A percentile compares a stretch with the other conserved stretches of the same genome.
These are phyloP conservation scores for Euplexia lucipara DNA, from an alignment of 2,888 invertebrate genomes.

Conservation along the genomic window DNA sequence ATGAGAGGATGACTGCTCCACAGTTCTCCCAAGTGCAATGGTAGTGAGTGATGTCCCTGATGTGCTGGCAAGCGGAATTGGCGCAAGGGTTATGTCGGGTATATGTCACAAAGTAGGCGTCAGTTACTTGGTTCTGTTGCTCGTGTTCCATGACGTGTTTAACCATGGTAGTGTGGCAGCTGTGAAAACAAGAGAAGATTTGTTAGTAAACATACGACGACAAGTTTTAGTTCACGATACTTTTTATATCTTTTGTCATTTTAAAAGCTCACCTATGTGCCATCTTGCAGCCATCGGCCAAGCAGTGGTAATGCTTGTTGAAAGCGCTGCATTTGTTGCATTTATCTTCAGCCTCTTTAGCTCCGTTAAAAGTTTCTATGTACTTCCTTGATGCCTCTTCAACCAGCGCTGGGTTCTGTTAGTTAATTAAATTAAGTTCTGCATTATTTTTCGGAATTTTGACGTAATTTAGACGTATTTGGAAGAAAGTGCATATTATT, in stretches of 20 bases:
- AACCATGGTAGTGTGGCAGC: constrained; percentile 93
- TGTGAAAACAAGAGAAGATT: constrained; percentile 61
- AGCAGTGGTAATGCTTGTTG: constrained; percentile 97
- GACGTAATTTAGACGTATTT: background rate
- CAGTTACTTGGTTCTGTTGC: constrained; percentile 96
- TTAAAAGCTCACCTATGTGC: constrained; percentile 90
- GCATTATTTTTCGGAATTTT: background rate
- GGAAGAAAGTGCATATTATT: too few relatives aligned
- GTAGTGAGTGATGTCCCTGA: constrained; percentile 95
- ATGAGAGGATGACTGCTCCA: constrained; percentile 94
- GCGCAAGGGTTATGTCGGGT: constrained; percentile 92
- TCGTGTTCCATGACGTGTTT: constrained; percentile 97
- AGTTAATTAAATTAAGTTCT: constrained; percentile 21
- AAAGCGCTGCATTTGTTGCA: constrained; percentile 91
- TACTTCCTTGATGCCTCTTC: constrained; percentile 90
- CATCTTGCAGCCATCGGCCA: constrained; percentile 94
- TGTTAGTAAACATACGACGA: background rate
- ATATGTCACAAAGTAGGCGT: constrained; percentile 93
- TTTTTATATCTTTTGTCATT: too few relatives aligned
- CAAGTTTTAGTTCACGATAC: too few relatives aligned
- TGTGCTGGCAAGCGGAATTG: constrained; percentile 93
- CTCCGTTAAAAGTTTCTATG: constrained; percentile 87
- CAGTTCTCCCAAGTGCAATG: constrained; percentile 98
- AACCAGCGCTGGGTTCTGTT: constrained; percentile 90
- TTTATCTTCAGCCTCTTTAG: constrained; percentile 90